Base-by-base conservation (phyloP, 2,888 invertebrate genomes). In the Diarsia rubi region DNA sequence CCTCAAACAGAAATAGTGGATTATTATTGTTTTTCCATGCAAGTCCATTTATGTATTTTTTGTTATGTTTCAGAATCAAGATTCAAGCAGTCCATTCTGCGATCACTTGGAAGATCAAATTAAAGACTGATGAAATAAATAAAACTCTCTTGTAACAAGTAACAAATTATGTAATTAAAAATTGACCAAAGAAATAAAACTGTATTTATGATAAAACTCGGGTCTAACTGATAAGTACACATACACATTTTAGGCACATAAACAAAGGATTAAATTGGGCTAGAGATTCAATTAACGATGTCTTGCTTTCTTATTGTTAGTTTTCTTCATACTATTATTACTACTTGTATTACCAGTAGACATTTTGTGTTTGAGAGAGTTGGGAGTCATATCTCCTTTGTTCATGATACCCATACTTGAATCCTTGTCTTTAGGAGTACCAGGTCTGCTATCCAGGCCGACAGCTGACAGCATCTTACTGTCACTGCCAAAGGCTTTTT, bases 281-380 rank as follows among this genome's bases (percentile, higher is more conserved):
- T 8, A 14, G 12, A 47, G 16, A 5, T 37, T 45, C 49, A 27
- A 69, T 97, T 97, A 98, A 96, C 98, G 97, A 94, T 98, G 98
- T 89, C 98, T 97, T 31, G 98, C 98, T 94, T 98, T 98, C 92
- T 98, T 98, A 90, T 98, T 98, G 87, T 97, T 97, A 91, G 97
- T 98, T 90, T 98, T 98, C 93, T 98, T 98, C 59, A 97, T 96
- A 80, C 97, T 97, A 91, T 96, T 95, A 77, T 88, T 90, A 77
- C 90, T 94, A 63, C 94, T 93, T 73, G 91, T 93, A 78, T 94
- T 94, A 75, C 89, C 93, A 21, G 93, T 80, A 65, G 91, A 87
- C 66, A 96, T 86, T 91, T 97, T 97, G 85, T 97, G 97, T 91
- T 97, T 97, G 31, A 96, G 88, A 52, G 94, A 89, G 77, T 94